phyloP scores from a whole-genome alignment of 1,140 invertebrate species.

The Cotesia typhae region DNA sequence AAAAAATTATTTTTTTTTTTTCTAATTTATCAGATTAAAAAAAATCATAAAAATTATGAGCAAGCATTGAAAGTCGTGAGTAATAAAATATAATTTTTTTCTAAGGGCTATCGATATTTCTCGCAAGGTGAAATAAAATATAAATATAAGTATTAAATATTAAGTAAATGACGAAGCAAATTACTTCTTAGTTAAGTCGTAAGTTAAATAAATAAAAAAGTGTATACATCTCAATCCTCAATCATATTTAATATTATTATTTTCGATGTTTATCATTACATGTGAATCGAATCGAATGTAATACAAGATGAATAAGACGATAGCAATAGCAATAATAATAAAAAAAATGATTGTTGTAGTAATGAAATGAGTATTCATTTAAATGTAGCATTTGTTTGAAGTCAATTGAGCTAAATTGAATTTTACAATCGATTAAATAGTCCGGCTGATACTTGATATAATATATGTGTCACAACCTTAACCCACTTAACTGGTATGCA shows the following conservation, averaged over 20 bases:
- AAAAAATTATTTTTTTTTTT: too few species aligned
- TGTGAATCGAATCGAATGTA: too few species aligned
- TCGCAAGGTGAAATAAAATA: not conserved
- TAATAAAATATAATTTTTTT: too few species aligned
- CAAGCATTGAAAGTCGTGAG: too few species aligned
- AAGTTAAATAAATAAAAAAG: too few species aligned
- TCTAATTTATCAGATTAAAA: too few species aligned
- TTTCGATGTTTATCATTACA: not conserved
- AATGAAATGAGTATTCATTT: not conserved
- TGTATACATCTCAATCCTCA: not conserved
- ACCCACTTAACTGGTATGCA: conserved; percentile 36
- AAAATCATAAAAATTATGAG: too few species aligned
- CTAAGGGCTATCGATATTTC: conserved; percentile 12
- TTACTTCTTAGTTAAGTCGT: not conserved
- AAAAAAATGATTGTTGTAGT: too few species aligned
- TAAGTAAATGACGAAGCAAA: not conserved
- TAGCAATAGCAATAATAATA: too few species aligned
- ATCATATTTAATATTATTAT: not conserved
- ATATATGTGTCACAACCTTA: conserved; percentile 37
- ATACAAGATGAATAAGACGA: too few species aligned
- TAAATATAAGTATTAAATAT: too few species aligned
- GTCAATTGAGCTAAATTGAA: not conserved
- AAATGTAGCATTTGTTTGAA: too few species aligned
- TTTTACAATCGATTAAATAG: conserved; percentile 27
- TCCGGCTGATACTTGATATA: not conserved